A percentile compares a stretch with the other conserved stretches of the same genome.
These are phyloP conservation scores for Pyrrhura leucotis DNA, from an alignment of 2,797 vertebrate species.

Conservation along the genomic window DNA sequence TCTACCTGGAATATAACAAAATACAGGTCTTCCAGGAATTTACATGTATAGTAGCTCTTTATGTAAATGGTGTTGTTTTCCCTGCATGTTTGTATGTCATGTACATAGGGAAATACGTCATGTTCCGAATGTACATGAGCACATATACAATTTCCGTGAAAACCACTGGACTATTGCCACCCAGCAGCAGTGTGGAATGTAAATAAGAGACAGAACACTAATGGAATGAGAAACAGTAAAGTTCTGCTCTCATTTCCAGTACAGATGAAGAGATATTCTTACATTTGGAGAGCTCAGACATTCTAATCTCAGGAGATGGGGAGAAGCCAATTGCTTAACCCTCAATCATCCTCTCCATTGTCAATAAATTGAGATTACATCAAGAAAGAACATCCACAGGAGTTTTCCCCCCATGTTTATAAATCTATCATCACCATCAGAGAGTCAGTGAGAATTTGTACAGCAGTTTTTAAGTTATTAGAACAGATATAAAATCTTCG, in stretches of 20 bases:
- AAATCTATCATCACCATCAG: background rate
- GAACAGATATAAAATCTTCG: background rate
- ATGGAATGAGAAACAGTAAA: background rate
- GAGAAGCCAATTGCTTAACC: background rate
- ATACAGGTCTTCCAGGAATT: background rate
- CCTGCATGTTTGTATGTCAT: background rate
- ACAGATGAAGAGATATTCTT: background rate
- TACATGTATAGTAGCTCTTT: background rate
- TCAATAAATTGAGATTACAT: background rate
- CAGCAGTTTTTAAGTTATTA: background rate
- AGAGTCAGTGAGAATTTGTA: background rate
- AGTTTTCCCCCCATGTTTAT: background rate
- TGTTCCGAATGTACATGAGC: rapidly evolving
- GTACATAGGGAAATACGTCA: background rate
- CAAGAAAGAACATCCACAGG: background rate
- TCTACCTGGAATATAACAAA: background rate
- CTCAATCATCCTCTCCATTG: background rate
- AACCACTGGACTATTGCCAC: background rate
- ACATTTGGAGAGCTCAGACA: background rate
- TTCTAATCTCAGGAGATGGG: background rate
- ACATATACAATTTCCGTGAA: background rate
- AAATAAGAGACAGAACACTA: background rate
- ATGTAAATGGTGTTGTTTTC: background rate
- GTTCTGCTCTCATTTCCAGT: background rate
- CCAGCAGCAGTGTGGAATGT: background rate